Conservation (phyloP, 2,113 vertebrate genomes). For the Perccottus glenii region DNA sequence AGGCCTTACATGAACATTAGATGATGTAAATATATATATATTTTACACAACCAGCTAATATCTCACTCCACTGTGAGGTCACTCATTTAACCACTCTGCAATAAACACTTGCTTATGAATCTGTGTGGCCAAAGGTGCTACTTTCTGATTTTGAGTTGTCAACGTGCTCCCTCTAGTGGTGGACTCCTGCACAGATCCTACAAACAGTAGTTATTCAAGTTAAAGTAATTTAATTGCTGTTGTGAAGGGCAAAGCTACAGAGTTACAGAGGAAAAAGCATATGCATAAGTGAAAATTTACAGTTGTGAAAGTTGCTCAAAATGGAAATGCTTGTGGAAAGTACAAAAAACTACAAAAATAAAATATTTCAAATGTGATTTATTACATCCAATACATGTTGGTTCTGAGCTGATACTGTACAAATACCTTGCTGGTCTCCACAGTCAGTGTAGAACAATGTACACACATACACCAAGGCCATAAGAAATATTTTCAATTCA, state of each 20-base stretch:
- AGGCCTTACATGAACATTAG: too few relatives aligned
- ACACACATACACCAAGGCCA: neutral
- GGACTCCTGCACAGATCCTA: too few relatives aligned
- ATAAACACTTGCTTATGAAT: slow-evolving; percentile 24
- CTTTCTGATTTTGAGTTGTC: neutral
- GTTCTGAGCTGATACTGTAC: slow-evolving; percentile 22
- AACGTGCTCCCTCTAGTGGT: slow-evolving; percentile 34
- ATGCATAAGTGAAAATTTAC: too few relatives aligned
- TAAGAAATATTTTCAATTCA: neutral
- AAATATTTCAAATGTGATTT: slow-evolving; percentile 24
- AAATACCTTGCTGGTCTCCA: slow-evolving; percentile 1
- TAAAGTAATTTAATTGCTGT: too few relatives aligned
- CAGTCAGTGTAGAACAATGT: too few relatives aligned
- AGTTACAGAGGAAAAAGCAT: too few relatives aligned
- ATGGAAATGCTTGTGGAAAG: neutral
- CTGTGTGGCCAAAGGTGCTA: neutral
- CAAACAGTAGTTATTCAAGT: too few relatives aligned
- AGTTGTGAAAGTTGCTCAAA: neutral
- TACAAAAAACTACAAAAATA: neutral
- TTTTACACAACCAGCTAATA: slow-evolving; percentile 11
- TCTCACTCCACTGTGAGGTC: slow-evolving; percentile 24
- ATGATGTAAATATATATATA: too few relatives aligned
- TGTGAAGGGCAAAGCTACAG: too few relatives aligned
- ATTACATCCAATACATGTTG: slow-evolving; percentile 30
- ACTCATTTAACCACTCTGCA: slow-evolving; percentile 15